Conservation (phyloP, 2,888 invertebrate genomes). For the Xestia ashworthii region DNA sequence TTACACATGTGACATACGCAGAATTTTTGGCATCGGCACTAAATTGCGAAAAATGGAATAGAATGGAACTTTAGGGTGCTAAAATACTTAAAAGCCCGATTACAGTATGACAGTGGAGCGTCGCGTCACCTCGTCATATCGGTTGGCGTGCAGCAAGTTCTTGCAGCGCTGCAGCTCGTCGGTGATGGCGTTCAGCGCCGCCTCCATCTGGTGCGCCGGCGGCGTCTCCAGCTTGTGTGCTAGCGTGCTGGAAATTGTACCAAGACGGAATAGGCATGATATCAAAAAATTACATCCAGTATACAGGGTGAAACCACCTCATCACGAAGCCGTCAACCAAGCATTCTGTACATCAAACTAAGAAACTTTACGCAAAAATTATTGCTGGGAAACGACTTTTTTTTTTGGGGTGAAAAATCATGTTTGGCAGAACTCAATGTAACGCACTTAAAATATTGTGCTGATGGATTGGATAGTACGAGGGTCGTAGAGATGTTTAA, state of each 20-base stretch:
- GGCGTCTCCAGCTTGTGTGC: slow-evolving; percentile 14
- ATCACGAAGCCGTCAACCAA: no score
- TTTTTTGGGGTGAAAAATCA: no score
- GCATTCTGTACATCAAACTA: no score
- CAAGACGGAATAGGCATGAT: no score
- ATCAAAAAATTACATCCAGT: no score
- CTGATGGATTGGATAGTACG: no score
- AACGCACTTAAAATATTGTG: no score
- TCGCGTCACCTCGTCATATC: slow-evolving; percentile 59
- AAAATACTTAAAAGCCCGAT: not conserved
- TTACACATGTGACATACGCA: not conserved
- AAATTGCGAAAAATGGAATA: not conserved
- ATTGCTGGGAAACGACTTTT: no score
- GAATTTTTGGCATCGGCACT: not conserved
- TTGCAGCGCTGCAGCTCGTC: slow-evolving; percentile 79
- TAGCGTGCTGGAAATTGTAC: slow-evolving; percentile 4
- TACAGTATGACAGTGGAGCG: slow-evolving; percentile 1
- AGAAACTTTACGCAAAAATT: no score
- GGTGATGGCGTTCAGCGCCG: slow-evolving; percentile 74
- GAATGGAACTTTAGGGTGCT: not conserved
- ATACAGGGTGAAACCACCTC: no score
- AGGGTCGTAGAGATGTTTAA: no score
- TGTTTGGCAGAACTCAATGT: no score
- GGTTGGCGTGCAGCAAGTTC: slow-evolving; percentile 69
- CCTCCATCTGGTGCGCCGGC: slow-evolving; percentile 73